These are phyloP conservation scores for Sicus ferrugineus DNA, from an alignment of 2,888 invertebrate species.

Conservation along the genomic window DNA sequence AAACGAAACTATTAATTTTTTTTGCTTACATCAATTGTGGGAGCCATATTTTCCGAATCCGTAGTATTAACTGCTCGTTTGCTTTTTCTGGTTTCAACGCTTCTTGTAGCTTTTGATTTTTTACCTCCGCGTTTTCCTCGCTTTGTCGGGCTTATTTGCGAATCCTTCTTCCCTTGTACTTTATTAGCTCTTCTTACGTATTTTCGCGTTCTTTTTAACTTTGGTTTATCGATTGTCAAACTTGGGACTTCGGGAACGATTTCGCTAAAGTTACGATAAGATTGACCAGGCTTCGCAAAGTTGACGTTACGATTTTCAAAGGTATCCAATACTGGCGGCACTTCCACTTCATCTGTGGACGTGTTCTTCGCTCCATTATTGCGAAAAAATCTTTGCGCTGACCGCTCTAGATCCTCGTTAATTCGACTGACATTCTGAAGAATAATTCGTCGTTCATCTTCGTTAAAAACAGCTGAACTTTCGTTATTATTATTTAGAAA, in stretches of 20 bases:
- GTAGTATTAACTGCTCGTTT: not conserved
- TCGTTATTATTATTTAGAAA: constrained; percentile 32
- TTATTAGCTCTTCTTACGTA: too few species aligned
- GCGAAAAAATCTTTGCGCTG: not conserved
- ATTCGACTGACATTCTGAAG: constrained; percentile 35
- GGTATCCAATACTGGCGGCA: constrained; percentile 27
- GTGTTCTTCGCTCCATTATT: not conserved
- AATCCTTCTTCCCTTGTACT: not conserved
- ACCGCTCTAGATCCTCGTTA: constrained; percentile 18
- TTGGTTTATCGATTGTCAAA: not conserved
- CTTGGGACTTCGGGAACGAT: not conserved
- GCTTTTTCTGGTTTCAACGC: not conserved
- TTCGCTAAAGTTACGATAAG: constrained; percentile 39
- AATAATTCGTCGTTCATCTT: constrained; percentile 35
- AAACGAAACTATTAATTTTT: not conserved
- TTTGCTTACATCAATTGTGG: constrained; percentile 6
- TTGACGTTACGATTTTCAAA: constrained; percentile 30
- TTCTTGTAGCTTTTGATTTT: constrained; percentile 12
- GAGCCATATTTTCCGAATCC: not conserved
- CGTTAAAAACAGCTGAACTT: constrained; percentile 33
- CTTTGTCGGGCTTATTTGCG: not conserved
- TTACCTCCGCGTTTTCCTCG: not conserved
- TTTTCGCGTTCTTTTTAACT: not conserved
- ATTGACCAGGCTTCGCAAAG: constrained; percentile 39
- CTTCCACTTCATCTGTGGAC: not conserved